A percentile compares a stretch with the other conserved stretches of the same genome.
Conservation (phyloP, 30 jellyfish, hydroid and myxozoan species). For the Rhopilema esculentum region DNA sequence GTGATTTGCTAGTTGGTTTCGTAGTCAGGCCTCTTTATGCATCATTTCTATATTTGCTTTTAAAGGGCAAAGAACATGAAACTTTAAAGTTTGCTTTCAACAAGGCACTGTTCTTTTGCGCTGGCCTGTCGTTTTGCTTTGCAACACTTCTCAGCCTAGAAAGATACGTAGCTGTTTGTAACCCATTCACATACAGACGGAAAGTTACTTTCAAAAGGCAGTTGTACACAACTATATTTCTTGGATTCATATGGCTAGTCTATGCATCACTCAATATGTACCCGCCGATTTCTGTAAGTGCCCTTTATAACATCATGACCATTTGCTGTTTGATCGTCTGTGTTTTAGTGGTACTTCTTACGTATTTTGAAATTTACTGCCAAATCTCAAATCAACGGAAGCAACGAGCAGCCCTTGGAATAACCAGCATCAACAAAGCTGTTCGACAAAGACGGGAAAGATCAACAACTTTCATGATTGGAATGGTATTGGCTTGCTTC, state of each 20-base stretch:
- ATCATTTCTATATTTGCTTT: background rate
- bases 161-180: constrained; percentile 60
- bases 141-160: constrained; percentile 29
- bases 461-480: background rate
- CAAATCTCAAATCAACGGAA: too few relatives aligned
- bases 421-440: too few relatives aligned
- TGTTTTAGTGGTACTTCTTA: background rate
- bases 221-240: background rate
- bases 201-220: constrained; percentile 14
- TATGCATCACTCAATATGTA: background rate
- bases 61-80: background rate
- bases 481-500: too few relatives aligned
- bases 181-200: constrained; percentile 51
- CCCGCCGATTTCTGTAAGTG: background rate
- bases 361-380: too few relatives aligned
- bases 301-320: background rate
- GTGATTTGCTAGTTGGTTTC: constrained; percentile 31
- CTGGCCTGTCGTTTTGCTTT: constrained; percentile 27
- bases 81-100: background rate
- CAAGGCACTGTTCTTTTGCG: background rate
- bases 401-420: too few relatives aligned
- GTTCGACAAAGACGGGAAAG: background rate
- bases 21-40: constrained; percentile 10
- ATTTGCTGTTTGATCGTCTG: background rate
- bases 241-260: background rate